A percentile compares a stretch with the other conserved stretches of the same genome.
phyloP scores from a whole-genome alignment of 2,113 vertebrate genomes.

The Shinisaurus crocodilurus region DNA sequence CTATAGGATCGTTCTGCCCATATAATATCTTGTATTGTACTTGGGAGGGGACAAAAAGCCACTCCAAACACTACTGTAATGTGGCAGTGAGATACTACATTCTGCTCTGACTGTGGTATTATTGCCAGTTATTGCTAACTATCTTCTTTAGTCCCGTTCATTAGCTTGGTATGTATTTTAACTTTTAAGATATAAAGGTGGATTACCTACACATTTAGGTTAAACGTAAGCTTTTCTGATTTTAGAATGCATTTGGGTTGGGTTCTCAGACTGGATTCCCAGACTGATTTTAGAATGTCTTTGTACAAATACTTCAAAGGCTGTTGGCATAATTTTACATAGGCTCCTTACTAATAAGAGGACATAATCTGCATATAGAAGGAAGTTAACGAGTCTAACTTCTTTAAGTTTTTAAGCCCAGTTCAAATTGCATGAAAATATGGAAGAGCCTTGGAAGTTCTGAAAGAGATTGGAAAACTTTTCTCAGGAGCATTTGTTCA shows the following conservation, averaged over 20 bases:
- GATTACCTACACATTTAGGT: not conserved
- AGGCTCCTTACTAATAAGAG: not conserved
- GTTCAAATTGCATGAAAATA: not conserved
- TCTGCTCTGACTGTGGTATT: not conserved
- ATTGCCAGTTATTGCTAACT: not conserved
- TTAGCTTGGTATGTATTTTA: conserved; percentile 28
- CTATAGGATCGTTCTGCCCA: no score
- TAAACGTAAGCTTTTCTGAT: conserved; percentile 9
- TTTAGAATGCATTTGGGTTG: not conserved
- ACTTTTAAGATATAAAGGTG: not conserved
- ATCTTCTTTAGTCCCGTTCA: not conserved
- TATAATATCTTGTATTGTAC: no score
- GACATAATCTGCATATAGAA: not conserved
- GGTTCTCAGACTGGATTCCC: no score
- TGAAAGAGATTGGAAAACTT: not conserved
- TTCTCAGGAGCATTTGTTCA: not conserved
- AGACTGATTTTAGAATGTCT: no score
- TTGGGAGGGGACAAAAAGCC: no score
- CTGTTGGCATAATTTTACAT: not conserved
- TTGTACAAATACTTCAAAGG: not conserved
- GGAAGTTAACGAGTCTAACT: conserved; percentile 9
- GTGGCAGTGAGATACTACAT: no score
- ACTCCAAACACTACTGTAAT: not conserved
- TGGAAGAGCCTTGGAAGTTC: not conserved
- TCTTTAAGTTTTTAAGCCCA: not conserved